Conservation (phyloP, 2,888 invertebrate genomes). For the Ornithoptera alexandrae region DNA sequence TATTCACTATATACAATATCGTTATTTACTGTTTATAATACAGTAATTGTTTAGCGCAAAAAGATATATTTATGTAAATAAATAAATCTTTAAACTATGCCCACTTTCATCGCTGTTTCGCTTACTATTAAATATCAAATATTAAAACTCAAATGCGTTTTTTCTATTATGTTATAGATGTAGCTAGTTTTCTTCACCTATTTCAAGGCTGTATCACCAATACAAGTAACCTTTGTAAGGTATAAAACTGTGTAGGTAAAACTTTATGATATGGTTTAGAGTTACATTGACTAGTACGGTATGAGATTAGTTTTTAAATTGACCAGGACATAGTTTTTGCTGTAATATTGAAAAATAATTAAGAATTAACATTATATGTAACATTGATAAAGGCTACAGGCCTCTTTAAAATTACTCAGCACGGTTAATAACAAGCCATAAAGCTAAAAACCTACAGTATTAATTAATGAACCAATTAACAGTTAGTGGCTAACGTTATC, state of each 20-base stretch:
- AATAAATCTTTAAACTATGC: neutral
- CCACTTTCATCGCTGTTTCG: neutral
- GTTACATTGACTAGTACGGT: no score
- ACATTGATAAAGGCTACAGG: neutral
- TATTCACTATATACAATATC: slow-evolving; percentile 16
- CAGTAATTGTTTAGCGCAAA: neutral
- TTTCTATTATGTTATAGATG: no score
- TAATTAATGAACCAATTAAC: neutral
- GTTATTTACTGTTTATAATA: neutral
- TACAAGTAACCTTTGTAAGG: no score
- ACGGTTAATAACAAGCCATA: neutral
- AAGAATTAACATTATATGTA: neutral
- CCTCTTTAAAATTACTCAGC: neutral
- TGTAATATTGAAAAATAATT: no score
- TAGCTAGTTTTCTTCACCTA: no score
- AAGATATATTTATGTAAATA: neutral
- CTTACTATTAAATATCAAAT: neutral
- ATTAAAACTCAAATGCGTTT: no score
- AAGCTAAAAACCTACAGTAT: neutral
- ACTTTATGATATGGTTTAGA: no score
- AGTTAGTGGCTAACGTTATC: neutral
- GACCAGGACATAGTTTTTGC: no score
- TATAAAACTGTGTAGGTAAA: no score
- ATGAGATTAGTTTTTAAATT: no score
- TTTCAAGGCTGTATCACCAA: no score